Base-by-base conservation (phyloP, 2,797 vertebrate species). In the Scleropages formosus region DNA sequence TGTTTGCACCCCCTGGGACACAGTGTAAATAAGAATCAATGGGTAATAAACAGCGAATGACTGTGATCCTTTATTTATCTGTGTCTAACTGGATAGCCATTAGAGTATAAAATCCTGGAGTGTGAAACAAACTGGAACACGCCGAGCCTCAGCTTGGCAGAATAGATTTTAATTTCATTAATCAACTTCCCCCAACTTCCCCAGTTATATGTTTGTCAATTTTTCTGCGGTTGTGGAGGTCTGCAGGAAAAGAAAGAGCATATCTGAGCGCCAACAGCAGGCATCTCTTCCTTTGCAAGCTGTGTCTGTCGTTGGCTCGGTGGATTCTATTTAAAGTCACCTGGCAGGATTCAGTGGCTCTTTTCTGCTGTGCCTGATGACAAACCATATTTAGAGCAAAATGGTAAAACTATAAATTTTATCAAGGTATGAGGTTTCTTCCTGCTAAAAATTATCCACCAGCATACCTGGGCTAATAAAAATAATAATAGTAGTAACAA, bases 71-170 rank as follows among this genome's bases (percentile, higher is more conserved):
- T 84, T 83, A 65, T 77, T 88, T 88, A 87, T 85, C 89, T 89
- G 86, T 87, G 82, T 87, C 89, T 90, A 90, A 91, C 86, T 85
- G 86, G 83, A 86, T 87, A 86, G 84, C 88, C 85, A 87, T 90
- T 89, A 89, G 85, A 82, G 84, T 90, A 87, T 86, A 79, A 90
- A 89, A 87, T 84, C 86, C 84, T 83, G 77, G 82, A 83, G 85
- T 86, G 86, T 88, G 88, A 89, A 89, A 87, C 87, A 86, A 84
- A 89, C 86, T 87, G 87, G 86, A 90, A 88, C 87, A 78, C 87
- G 86, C 86, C 84, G 85, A 87, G 85, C 80, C 83, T 82, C 72
- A 16, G 84, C 82, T 86, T 85, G 70, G 84, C 82, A 87, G 85
- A 90, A 88, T 87, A 87, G 85, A 89, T 89, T 89, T n/a, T 8